Percentiles rank a stretch among this genome's conserved stretches.
Conservation (phyloP, 35 echinoderm and acorn worm species). For the Ophiothrix spiculata region DNA sequence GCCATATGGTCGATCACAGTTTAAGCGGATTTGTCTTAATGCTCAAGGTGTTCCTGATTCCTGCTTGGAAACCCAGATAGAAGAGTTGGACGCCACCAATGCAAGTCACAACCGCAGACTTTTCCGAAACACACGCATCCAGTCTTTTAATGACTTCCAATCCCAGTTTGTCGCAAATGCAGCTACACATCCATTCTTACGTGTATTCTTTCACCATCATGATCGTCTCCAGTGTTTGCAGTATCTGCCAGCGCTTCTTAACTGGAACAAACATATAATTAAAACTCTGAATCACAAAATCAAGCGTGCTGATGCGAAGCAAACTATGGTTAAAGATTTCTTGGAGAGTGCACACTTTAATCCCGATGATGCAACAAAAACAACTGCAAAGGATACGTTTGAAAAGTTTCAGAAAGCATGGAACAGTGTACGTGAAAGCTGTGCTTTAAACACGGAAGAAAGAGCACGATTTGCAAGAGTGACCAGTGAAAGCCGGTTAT, state of each 20-base stretch:
- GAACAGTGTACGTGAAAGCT: background rate
- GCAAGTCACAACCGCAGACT: no score
- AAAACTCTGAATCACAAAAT: background rate
- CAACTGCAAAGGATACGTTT: background rate
- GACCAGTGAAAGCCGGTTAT: background rate
- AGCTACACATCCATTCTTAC: background rate
- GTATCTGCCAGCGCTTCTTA: background rate
- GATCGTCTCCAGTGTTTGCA: background rate
- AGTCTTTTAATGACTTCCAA: no score
- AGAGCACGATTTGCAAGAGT: background rate
- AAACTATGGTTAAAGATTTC: background rate
- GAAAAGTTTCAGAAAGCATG: background rate
- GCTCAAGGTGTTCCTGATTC: background rate
- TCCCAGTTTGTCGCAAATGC: no score
- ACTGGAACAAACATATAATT: background rate
- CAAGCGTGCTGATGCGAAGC: background rate
- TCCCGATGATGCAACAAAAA: background rate
- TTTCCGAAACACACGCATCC: no score
- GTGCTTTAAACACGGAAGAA: background rate
- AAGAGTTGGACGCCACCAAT: slow-evolving; percentile 33
- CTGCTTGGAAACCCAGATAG: background rate
- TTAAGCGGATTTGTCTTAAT: background rate
- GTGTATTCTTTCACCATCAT: background rate
- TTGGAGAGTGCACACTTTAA: background rate
- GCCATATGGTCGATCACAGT: background rate